phyloP scores from a whole-genome alignment of 2,888 invertebrate species.

The Lacanobia wlatinum region DNA sequence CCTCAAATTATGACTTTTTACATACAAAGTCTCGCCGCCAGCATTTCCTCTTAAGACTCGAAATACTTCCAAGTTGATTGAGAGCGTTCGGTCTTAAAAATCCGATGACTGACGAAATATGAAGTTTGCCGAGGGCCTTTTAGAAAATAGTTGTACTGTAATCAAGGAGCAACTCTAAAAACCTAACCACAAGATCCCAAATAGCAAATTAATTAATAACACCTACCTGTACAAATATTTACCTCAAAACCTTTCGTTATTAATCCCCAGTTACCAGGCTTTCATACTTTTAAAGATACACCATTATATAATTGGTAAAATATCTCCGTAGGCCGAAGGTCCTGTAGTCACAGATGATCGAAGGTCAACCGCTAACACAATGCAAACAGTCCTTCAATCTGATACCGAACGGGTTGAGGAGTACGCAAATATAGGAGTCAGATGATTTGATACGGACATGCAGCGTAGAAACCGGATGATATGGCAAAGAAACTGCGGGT shows the following conservation, averaged over 20 bases:
- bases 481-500: neutral
- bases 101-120: too few relatives aligned
- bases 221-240: constrained; percentile 13
- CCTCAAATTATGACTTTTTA: too few relatives aligned
- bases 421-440: constrained; percentile 44
- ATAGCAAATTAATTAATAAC: constrained; percentile 2
- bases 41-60: too few relatives aligned
- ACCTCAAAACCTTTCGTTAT: neutral
- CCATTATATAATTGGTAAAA: constrained; percentile 14
- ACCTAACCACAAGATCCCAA: neutral
- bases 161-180: too few relatives aligned
- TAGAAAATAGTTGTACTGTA: too few relatives aligned
- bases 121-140: too few relatives aligned
- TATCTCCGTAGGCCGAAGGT: neutral
- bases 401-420: constrained; percentile 41
- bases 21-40: too few relatives aligned
- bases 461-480: constrained; percentile 32
- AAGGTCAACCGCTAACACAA: constrained; percentile 38
- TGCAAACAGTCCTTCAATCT: constrained; percentile 46
- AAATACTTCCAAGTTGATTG: too few relatives aligned
- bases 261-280: neutral
- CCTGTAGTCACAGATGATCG: neutral
- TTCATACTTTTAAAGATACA: constrained; percentile 15
- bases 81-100: too few relatives aligned
- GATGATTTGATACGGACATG: constrained; percentile 10